These are phyloP conservation scores for Drosophila merina DNA, from an alignment of 2,888 invertebrate species.

Conservation along the genomic window DNA sequence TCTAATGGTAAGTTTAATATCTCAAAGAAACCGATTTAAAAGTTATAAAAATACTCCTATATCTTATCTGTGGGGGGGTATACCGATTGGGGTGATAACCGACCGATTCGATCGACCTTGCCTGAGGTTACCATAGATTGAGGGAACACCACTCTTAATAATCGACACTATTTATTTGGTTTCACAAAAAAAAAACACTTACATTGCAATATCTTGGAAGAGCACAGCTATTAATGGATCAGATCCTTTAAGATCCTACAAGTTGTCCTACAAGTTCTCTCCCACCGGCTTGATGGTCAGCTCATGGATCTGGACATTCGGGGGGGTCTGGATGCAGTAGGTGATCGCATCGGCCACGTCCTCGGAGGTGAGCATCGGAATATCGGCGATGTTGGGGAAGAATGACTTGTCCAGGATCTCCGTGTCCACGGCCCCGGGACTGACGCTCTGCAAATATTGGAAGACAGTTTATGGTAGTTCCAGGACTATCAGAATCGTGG, in stretches of 20 bases:
- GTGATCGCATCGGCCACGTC: conserved; percentile 77
- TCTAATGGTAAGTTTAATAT: conserved; percentile 82
- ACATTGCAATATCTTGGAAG: no score
- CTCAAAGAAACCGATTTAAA: no score
- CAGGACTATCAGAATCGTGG: background rate
- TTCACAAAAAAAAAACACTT: no score
- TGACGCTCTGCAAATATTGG: conserved; percentile 69
- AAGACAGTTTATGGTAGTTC: background rate
- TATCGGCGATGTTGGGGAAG: background rate
- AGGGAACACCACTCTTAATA: background rate
- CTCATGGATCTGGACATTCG: conserved; percentile 78
- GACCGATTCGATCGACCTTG: background rate
- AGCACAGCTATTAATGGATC: no score
- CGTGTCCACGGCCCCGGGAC: conserved; percentile 77
- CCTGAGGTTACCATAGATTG: background rate
- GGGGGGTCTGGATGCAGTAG: conserved; percentile 76
- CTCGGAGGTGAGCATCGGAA: conserved; percentile 61
- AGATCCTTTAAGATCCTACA: background rate
- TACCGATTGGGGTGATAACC: no score
- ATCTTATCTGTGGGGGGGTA: background rate
- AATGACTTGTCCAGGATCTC: conserved; percentile 58
- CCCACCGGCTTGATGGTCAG: conserved; percentile 76
- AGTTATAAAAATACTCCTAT: background rate
- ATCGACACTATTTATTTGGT: no score
- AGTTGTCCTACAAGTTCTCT: conserved; percentile 51